phyloP scores from a whole-genome alignment of 2,113 vertebrate genomes.

The Dunckerocampus dactyliophorus region DNA sequence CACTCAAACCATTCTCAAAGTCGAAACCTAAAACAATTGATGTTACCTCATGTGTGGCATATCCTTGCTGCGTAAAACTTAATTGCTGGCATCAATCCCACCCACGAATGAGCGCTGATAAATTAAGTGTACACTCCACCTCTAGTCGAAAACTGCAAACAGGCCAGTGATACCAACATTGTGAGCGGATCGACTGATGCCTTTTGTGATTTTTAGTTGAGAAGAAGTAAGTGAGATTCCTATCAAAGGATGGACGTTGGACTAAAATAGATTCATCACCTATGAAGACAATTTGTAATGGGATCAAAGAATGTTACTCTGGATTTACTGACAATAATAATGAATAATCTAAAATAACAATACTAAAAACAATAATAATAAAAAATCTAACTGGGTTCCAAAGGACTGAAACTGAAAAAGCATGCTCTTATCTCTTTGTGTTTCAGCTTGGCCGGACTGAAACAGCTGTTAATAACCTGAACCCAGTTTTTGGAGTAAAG shows the following conservation, averaged over 20 bases:
- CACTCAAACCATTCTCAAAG: neutral
- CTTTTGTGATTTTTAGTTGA: neutral
- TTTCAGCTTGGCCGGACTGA: constrained; percentile 88
- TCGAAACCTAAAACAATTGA: neutral
- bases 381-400: no score
- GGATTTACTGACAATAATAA: no score
- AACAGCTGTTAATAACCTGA: constrained; percentile 93
- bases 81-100: neutral
- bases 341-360: no score
- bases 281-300: neutral
- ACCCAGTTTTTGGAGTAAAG: constrained; percentile 93
- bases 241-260: no score
- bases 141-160: neutral
- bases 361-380: no score
- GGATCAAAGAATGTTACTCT: no score
- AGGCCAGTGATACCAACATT: neutral
- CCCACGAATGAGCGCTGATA: neutral
- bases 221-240: no score
- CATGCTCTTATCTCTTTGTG: neutral
- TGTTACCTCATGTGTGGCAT: neutral
- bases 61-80: neutral
- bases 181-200: neutral
- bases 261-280: neutral
- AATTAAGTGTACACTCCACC: neutral
- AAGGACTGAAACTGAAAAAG: neutral